Evolutionary conservation across 2,797 vertebrate genomes (phyloP).

Genomic region (Nothura maculosa): DNA sequence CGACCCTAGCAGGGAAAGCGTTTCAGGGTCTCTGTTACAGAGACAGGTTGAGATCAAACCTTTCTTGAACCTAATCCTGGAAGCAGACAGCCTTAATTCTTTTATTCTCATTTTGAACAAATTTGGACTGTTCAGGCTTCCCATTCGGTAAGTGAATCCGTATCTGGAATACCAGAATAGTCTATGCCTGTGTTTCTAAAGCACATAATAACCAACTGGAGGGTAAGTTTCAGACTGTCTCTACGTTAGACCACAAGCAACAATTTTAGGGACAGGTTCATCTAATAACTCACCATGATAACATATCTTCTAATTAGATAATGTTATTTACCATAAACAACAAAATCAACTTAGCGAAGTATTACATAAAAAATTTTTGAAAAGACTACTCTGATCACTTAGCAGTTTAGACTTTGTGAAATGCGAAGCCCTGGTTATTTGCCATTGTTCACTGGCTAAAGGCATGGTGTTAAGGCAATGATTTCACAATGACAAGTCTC

Average conservation of each 20-base stretch:
- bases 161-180: neutral
- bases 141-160: neutral
- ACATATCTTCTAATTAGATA: neutral
- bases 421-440: neutral
- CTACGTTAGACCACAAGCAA: neutral
- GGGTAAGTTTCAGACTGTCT: neutral
- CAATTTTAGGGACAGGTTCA: neutral
- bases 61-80: neutral
- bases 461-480: neutral
- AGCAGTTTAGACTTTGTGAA: neutral
- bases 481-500: neutral
- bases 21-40: accelerated
- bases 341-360: neutral
- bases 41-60: neutral
- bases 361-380: neutral
- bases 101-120: neutral
- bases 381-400: neutral
- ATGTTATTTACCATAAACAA: neutral
- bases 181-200: neutral
- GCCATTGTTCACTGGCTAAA: neutral
- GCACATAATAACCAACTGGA: neutral
- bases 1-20: accelerated
- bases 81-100: neutral
- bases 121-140: neutral
- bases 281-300: neutral